These are phyloP conservation scores for Tenrec ecaudatus DNA, from an alignment of 2,113 vertebrate species.

Conservation along the genomic window DNA sequence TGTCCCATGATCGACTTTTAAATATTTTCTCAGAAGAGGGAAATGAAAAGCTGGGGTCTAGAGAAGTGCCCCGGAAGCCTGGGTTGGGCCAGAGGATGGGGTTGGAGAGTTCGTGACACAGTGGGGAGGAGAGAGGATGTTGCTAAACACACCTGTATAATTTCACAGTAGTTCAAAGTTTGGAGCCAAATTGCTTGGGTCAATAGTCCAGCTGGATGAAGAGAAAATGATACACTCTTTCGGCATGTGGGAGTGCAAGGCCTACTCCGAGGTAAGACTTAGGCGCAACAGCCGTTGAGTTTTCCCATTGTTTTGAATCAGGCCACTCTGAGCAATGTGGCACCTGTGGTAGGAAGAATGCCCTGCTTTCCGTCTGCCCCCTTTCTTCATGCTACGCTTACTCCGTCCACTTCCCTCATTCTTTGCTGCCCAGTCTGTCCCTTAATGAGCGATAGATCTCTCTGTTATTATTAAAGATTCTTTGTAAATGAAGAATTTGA, in stretches of 20 bases:
- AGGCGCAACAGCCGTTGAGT: not conserved
- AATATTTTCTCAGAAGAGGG: not conserved
- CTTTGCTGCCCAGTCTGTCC: not conserved
- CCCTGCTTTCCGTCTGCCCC: not conserved
- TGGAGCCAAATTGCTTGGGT: not conserved
- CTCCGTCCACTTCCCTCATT: not conserved
- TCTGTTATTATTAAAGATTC: not conserved
- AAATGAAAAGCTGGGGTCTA: conserved; percentile 37
- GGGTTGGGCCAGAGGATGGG: not conserved
- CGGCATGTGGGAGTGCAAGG: not conserved
- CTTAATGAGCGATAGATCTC: not conserved
- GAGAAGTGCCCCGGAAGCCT: not conserved
- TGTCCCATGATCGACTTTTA: not conserved
- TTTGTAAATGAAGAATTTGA: conserved; percentile 24
- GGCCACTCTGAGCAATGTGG: not conserved
- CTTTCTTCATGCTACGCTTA: not conserved
- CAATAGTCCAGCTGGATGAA: not conserved
- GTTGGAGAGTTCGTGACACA: not conserved
- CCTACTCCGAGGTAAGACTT: not conserved
- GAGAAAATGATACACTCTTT: conserved; percentile 19
- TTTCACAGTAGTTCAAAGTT: not conserved
- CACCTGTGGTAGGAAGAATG: not conserved
- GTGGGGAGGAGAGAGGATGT: not conserved
- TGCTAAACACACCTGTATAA: not conserved
- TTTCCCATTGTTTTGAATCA: conserved; percentile 19